Conservation (phyloP, 1,140 invertebrate species). For the Zaprionus nigranus region DNA sequence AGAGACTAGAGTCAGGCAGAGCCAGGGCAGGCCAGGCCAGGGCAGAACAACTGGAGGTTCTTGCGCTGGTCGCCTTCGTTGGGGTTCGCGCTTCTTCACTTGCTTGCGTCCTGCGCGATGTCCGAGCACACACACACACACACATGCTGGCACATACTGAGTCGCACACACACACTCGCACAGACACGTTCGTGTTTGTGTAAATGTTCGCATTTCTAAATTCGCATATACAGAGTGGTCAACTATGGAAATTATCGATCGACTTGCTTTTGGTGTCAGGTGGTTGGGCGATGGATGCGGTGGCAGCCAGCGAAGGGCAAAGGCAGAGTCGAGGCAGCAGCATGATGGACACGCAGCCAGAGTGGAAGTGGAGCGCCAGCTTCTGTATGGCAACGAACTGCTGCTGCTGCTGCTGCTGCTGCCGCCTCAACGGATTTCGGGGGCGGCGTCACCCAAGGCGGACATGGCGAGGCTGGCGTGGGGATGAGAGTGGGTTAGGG, state of each 20-base stretch:
- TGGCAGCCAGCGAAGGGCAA: conserved; percentile 52
- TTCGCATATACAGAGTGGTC: conserved; percentile 84
- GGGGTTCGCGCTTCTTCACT: conserved; percentile 63
- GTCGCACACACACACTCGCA: conserved; percentile 5
- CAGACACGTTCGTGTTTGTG: conserved; percentile 66
- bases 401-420: conserved; percentile 26
- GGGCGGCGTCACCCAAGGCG: conserved; percentile 76
- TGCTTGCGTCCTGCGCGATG: conserved; percentile 65
- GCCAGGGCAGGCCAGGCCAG: not conserved
- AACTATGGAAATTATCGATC: conserved; percentile 84
- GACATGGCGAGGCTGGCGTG: conserved; percentile 46
- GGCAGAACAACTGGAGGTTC: conserved; percentile 56
- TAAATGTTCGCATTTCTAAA: conserved; percentile 83
- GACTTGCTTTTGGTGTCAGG: conserved; percentile 84
- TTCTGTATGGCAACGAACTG: conserved; percentile 53
- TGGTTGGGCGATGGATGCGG: conserved; percentile 79
- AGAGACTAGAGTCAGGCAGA: not conserved
- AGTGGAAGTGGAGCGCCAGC: conserved; percentile 51
- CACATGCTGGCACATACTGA: conserved; percentile 10
- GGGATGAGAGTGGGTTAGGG: conserved; percentile 39
- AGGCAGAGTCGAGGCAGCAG: conserved; percentile 43
- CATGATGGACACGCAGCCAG: conserved; percentile 77
- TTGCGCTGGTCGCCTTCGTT: conserved; percentile 74
- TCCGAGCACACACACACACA: conserved; percentile 58
- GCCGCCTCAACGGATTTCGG: conserved; percentile 63